Percentiles rank a stretch among this genome's conserved stretches.
Conservation (phyloP, 2,113 vertebrate species). For the Lethenteron reissneri region DNA sequence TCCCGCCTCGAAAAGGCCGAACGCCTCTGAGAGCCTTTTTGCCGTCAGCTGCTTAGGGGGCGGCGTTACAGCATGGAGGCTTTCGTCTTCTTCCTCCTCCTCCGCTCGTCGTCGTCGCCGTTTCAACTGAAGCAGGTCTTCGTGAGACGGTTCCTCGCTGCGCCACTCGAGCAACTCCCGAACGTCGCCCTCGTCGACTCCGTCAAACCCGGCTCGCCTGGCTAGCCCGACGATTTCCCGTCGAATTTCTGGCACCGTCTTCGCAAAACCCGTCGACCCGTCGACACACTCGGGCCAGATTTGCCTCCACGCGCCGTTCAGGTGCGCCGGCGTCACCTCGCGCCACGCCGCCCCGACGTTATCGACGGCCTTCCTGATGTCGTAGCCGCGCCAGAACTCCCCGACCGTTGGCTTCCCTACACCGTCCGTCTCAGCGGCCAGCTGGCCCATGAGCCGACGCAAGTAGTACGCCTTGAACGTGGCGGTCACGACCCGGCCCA, state of each 20-base stretch:
- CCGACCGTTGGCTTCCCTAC: not conserved
- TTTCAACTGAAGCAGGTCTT: conserved; percentile 1
- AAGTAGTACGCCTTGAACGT: conserved; percentile 5
- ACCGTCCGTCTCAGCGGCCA: not conserved
- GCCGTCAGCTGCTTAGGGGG: not conserved
- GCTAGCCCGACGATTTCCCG: not conserved
- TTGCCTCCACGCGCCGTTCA: conserved; percentile 5
- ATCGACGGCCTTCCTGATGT: conserved; percentile 4
- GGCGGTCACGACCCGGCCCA: not conserved
- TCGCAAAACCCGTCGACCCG: not conserved
- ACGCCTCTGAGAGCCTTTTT: not conserved
- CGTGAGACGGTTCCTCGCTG: not conserved
- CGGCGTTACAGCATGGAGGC: not conserved
- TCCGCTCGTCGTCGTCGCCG: not conserved
- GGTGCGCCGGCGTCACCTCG: not conserved
- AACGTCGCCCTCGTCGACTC: conserved; percentile 6
- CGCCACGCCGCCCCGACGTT: not conserved
- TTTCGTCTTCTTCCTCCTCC: not conserved
- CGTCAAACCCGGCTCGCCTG: not conserved
- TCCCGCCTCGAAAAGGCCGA: not conserved
- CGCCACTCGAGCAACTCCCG: not conserved
- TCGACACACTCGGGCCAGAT: conserved; percentile 6
- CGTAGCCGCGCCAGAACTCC: not conserved
- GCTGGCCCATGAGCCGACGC: not conserved
- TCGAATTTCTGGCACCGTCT: not conserved